These are phyloP conservation scores for Ariolimax columbianus DNA, from an alignment of 2,888 invertebrate species.

Conservation along the genomic window DNA sequence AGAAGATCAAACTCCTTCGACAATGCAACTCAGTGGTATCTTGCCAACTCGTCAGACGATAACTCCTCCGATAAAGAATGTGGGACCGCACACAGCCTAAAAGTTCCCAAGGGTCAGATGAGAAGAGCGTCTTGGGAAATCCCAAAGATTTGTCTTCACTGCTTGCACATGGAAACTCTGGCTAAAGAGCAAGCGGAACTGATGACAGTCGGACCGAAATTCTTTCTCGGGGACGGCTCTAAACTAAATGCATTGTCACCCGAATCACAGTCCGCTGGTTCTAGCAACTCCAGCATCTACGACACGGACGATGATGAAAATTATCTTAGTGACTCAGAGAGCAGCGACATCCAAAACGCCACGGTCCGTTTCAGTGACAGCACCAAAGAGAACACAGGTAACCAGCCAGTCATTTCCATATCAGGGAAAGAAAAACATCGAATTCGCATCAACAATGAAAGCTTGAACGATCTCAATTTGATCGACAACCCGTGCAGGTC, in stretches of 20 bases:
- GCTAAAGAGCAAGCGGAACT: slow-evolving; percentile 47
- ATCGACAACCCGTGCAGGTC: slow-evolving; percentile 2
- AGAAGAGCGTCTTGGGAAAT: slow-evolving; percentile 72
- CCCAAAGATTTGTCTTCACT: slow-evolving; percentile 75
- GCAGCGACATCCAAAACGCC: slow-evolving; percentile 54
- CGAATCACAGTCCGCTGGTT: slow-evolving; percentile 21
- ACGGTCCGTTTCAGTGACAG: slow-evolving; percentile 17
- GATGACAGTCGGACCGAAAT: slow-evolving; percentile 40
- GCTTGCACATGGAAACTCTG: slow-evolving; percentile 71
- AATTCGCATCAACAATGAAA: slow-evolving; percentile 42
- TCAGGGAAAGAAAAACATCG: slow-evolving; percentile 17
- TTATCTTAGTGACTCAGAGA: slow-evolving; percentile 52
- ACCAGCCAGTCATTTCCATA: not conserved
- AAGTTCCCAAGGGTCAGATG: slow-evolving; percentile 61
- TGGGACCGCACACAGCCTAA: slow-evolving; percentile 24
- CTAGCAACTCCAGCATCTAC: slow-evolving; percentile 37
- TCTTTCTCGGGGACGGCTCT: slow-evolving; percentile 7
- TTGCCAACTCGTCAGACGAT: slow-evolving; percentile 65
- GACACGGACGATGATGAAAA: slow-evolving; percentile 36
- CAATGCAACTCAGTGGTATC: slow-evolving; percentile 60
- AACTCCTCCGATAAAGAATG: slow-evolving; percentile 64
- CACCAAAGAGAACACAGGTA: not conserved
- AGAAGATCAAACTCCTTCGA: slow-evolving; percentile 70
- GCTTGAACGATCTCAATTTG: slow-evolving; percentile 30
- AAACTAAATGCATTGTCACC: slow-evolving; percentile 29